Evolutionary conservation across 1,140 invertebrate species (phyloP).

Genomic region (Maniola jurtina): DNA sequence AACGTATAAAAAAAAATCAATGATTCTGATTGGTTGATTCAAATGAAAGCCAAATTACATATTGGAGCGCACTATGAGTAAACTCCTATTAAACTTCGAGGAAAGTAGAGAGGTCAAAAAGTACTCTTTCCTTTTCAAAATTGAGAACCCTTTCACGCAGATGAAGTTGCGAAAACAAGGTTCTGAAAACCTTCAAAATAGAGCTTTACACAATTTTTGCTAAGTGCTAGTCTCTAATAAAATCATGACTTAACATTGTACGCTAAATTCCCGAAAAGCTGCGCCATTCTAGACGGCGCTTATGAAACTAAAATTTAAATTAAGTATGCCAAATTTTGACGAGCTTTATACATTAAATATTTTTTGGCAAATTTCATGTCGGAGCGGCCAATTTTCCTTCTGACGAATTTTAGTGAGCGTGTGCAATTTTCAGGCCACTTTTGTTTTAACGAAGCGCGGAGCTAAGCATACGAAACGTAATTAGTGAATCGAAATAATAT

Average conservation of each 20-base stretch:
- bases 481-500: constrained; percentile 3
- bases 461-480: constrained; percentile 5
- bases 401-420: constrained; percentile 5
- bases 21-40: too few species aligned
- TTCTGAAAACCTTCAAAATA: too few species aligned
- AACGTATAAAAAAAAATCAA: too few species aligned
- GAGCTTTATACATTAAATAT: constrained; percentile 11
- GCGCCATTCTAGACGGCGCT: neutral
- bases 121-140: too few species aligned
- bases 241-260: neutral
- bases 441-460: constrained; percentile 2
- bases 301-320: constrained; percentile 8
- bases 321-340: constrained; percentile 15
- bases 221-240: neutral
- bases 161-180: too few species aligned
- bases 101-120: too few species aligned
- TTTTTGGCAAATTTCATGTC: constrained; percentile 9
- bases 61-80: too few species aligned
- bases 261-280: constrained; percentile 1
- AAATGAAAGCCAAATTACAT: too few species aligned
- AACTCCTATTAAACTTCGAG: too few species aligned
- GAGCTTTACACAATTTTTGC: neutral
- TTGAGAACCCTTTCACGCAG: too few species aligned
- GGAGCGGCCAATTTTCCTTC: constrained; percentile 6
- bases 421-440: constrained; percentile 4